Conservation (phyloP, 2,888 invertebrate genomes). For the Mechanitis messenoides region DNA sequence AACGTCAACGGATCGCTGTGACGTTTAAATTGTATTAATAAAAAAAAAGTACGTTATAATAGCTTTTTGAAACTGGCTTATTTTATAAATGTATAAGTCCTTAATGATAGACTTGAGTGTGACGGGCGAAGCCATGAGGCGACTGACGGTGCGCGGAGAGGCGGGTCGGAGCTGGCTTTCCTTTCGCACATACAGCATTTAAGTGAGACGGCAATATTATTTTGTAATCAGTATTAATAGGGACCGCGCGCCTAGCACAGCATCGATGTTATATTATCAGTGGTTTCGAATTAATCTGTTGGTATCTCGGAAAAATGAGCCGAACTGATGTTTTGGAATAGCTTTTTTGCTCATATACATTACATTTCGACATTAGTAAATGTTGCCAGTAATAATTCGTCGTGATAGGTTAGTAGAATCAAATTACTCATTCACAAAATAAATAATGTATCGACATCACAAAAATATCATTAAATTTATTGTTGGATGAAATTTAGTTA, state of each 20-base stretch:
- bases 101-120: constrained; percentile 12
- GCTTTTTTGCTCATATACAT: constrained; percentile 20
- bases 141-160: constrained; percentile 63
- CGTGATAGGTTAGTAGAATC: constrained; percentile 18
- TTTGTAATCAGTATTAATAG: constrained; percentile 40
- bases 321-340: background rate
- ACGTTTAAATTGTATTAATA: background rate
- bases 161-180: constrained; percentile 18
- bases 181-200: constrained; percentile 16
- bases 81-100: constrained; percentile 12
- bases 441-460: constrained; percentile 18
- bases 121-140: constrained; percentile 34
- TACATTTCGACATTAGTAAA: too few relatives aligned
- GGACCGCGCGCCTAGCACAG: constrained; percentile 48
- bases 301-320: background rate
- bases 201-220: constrained; percentile 18
- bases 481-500: constrained; percentile 35
- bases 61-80: constrained; percentile 16
- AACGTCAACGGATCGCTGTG: constrained; percentile 1
- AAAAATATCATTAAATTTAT: constrained; percentile 37
- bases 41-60: constrained; percentile 6
- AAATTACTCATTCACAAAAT: constrained; percentile 4
- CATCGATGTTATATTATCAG: constrained; percentile 7
- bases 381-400: background rate
- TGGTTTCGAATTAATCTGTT: constrained; percentile 1